Conservation (phyloP, 2,797 vertebrate species). For the Brotula barbata region DNA sequence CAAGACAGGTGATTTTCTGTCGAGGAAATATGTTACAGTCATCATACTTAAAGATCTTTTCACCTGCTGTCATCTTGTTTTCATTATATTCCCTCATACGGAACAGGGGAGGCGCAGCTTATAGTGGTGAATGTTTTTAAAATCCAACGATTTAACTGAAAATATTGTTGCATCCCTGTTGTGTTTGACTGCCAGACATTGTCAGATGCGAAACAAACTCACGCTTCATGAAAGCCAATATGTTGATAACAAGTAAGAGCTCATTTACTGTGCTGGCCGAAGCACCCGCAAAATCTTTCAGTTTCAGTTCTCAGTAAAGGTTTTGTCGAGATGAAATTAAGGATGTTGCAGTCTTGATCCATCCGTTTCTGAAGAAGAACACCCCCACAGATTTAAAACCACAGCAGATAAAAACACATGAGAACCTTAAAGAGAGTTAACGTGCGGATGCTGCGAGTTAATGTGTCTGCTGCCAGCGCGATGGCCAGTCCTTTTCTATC, state of each 20-base stretch:
- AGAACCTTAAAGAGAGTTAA: slow-evolving; percentile 11
- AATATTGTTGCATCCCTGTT: background rate
- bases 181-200: background rate
- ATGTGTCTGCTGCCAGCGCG: slow-evolving; percentile 81
- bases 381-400: slow-evolving; percentile 17
- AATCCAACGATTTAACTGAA: background rate
- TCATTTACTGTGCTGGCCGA: background rate
- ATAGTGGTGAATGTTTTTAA: too few relatives aligned
- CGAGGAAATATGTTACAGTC: background rate
- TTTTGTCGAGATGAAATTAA: background rate
- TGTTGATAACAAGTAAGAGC: background rate
- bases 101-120: background rate
- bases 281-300: too few relatives aligned
- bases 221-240: background rate
- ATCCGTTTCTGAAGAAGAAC: slow-evolving; percentile 17
- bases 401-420: slow-evolving; percentile 6
- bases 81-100: slow-evolving; percentile 2
- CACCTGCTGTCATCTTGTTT: background rate
- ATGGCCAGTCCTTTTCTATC: slow-evolving; percentile 95
- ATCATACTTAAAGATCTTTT: background rate
- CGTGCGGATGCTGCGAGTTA: slow-evolving; percentile 27
- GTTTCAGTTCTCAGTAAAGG: too few relatives aligned
- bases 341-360: slow-evolving; percentile 1
- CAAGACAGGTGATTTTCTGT: slow-evolving; percentile 4
- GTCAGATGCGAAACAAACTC: background rate